Percentiles rank a stretch among this genome's conserved stretches.
These are phyloP conservation scores for Lasius platythorax DNA, from an alignment of 2,888 invertebrate genomes.

Conservation along the genomic window DNA sequence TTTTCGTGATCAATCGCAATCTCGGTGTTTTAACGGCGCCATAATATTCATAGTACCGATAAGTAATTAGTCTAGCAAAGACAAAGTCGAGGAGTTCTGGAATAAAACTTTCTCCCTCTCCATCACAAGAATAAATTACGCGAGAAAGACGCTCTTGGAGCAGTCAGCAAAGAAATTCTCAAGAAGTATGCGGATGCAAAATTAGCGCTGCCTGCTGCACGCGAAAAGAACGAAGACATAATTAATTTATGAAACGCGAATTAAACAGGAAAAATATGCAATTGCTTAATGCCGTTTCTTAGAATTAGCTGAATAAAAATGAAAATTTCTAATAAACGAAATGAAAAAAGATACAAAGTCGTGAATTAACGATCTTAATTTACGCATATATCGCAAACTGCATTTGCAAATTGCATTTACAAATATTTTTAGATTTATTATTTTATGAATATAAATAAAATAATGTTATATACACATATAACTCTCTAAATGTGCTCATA, in stretches of 20 bases:
- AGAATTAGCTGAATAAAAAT: conserved; percentile 36
- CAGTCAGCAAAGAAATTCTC: conserved; percentile 39
- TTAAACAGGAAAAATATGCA: conserved; percentile 47
- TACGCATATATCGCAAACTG: background rate
- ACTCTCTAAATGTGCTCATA: background rate
- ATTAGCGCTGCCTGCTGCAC: conserved; percentile 33
- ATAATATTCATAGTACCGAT: conserved; percentile 45
- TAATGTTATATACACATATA: background rate
- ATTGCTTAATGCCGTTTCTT: conserved; percentile 28
- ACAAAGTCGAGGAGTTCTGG: conserved; percentile 35
- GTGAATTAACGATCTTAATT: background rate
- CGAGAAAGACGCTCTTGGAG: conserved; percentile 10
- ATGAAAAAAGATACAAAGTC: background rate
- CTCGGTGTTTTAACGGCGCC: conserved; percentile 9
- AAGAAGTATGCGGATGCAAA: conserved; percentile 45
- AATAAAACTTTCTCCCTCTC: conserved; percentile 31
- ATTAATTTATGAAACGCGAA: conserved; percentile 51
- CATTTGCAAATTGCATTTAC: background rate
- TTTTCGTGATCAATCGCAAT: conserved; percentile 41
- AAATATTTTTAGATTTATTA: background rate
- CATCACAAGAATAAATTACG: conserved; percentile 46
- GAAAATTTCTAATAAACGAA: conserved; percentile 27
- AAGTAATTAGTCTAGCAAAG: conserved; percentile 50
- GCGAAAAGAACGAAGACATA: conserved; percentile 39
- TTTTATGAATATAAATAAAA: background rate